These are phyloP conservation scores for Xestia rhomboidea DNA, from an alignment of 2,888 invertebrate species.

Conservation along the genomic window DNA sequence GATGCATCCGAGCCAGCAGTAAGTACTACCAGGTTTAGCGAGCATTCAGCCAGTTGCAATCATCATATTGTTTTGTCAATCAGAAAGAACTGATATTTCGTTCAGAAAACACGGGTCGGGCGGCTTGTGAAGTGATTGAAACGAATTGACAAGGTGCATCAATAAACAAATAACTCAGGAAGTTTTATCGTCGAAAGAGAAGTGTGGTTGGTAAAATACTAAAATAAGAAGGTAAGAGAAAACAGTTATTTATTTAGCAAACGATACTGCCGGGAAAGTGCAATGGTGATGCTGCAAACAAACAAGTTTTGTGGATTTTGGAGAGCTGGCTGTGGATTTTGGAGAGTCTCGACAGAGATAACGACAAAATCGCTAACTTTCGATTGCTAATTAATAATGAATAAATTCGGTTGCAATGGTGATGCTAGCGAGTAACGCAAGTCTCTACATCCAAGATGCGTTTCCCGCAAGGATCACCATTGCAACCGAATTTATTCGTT, in stretches of 20 bases:
- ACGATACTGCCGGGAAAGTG: not conserved
- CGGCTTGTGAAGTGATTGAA: not conserved
- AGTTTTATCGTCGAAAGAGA: not conserved
- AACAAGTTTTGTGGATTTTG: not conserved
- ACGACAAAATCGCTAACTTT: too few species aligned
- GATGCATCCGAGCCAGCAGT: constrained; percentile 40
- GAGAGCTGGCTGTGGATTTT: too few species aligned
- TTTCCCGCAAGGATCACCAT: too few species aligned
- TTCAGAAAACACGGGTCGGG: not conserved
- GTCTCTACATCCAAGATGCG: too few species aligned
- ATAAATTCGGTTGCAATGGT: too few species aligned
- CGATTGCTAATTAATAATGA: too few species aligned
- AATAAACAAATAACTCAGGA: not conserved
- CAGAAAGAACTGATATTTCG: constrained; percentile 12
- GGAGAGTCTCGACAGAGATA: too few species aligned
- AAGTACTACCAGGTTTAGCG: not conserved
- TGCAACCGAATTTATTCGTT: too few species aligned
- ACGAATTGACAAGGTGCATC: not conserved
- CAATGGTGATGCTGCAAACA: not conserved
- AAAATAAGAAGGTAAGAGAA: constrained; percentile 13
- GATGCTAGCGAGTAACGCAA: too few species aligned
- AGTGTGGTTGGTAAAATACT: constrained; percentile 17
- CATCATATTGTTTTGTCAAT: constrained; percentile 18
- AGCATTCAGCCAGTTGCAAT: constrained; percentile 2
- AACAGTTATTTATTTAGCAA: not conserved